A percentile compares a stretch with the other conserved stretches of the same genome.
phyloP scores from a whole-genome alignment of 2,888 invertebrate genomes.

The Caenorhabditis sinica region DNA sequence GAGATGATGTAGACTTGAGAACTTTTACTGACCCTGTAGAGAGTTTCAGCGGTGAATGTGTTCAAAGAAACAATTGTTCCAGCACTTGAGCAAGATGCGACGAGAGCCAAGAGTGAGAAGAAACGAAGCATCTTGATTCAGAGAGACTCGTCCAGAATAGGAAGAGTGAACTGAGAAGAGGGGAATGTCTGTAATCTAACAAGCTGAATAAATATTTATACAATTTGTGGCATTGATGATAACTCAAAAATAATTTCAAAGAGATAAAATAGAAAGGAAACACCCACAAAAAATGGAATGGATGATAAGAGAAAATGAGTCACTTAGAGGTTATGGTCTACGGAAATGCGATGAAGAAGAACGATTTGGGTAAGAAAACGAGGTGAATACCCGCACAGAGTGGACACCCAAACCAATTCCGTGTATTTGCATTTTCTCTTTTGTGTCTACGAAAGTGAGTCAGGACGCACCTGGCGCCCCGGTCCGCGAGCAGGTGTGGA shows the following conservation, averaged over 20 bases:
- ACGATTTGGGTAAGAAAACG: slow-evolving; percentile 2
- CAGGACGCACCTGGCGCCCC: slow-evolving; percentile 64
- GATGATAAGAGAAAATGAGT: slow-evolving; percentile 36
- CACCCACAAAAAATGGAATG: slow-evolving; percentile 17
- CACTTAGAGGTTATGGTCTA: slow-evolving; percentile 55
- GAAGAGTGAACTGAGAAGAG: background rate
- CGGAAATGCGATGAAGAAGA: slow-evolving; percentile 52
- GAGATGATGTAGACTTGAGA: slow-evolving; percentile 32
- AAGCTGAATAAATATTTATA: slow-evolving; percentile 39
- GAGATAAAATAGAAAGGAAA: background rate
- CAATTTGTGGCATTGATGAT: slow-evolving; percentile 33
- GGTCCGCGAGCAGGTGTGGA: slow-evolving; percentile 57
- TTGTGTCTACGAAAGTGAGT: slow-evolving; percentile 59
- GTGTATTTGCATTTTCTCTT: slow-evolving; percentile 63
- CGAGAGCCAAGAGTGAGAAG: slow-evolving; percentile 17
- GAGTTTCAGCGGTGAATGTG: background rate
- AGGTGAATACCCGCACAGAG: slow-evolving; percentile 43
- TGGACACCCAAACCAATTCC: slow-evolving; percentile 33
- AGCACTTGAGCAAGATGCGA: background rate
- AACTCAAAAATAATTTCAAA: background rate
- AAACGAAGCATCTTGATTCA: slow-evolving; percentile 12
- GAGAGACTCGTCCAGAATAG: background rate
- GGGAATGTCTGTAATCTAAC: slow-evolving; percentile 23
- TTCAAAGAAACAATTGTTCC: slow-evolving; percentile 13
- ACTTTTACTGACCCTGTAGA: slow-evolving; percentile 29